These are phyloP conservation scores for Dexiosoma caninum DNA, from an alignment of 2,888 invertebrate species.

Conservation along the genomic window DNA sequence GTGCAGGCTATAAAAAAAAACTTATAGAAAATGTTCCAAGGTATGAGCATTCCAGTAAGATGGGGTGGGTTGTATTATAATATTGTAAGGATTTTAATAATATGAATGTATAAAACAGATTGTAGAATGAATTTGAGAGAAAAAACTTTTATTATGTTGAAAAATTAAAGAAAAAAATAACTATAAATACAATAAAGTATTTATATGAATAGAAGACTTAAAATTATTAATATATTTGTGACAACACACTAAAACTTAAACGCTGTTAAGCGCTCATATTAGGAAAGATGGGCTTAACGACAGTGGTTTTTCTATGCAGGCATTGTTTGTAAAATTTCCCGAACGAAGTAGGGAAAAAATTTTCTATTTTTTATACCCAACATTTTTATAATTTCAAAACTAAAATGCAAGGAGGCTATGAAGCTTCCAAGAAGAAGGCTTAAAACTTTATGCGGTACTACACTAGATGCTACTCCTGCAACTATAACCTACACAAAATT, in stretches of 20 bases:
- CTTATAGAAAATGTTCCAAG: slow-evolving; percentile 1
- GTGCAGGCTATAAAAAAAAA: slow-evolving; percentile 21
- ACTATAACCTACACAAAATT: too few species aligned
- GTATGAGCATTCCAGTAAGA: neutral
- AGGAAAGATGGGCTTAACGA: neutral
- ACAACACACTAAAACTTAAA: slow-evolving; percentile 50
- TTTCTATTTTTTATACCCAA: too few species aligned
- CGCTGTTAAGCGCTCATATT: slow-evolving; percentile 33
- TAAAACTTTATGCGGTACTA: too few species aligned
- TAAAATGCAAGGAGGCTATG: too few species aligned
- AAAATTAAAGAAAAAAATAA: neutral
- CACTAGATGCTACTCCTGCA: too few species aligned
- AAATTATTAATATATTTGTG: slow-evolving; percentile 45
- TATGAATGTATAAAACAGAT: neutral
- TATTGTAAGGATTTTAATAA: neutral
- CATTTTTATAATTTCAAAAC: too few species aligned
- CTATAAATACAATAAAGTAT: neutral
- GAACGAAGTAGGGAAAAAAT: too few species aligned
- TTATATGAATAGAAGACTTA: slow-evolving; percentile 35
- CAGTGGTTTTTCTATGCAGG: neutral
- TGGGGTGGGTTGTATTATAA: neutral
- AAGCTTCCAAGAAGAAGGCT: too few species aligned
- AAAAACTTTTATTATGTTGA: slow-evolving; percentile 16
- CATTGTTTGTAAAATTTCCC: neutral
- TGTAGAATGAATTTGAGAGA: neutral